Percentiles rank a stretch among this genome's conserved stretches.
phyloP scores from a whole-genome alignment of 2,888 invertebrate species.

The Eubasilissa splendida region DNA sequence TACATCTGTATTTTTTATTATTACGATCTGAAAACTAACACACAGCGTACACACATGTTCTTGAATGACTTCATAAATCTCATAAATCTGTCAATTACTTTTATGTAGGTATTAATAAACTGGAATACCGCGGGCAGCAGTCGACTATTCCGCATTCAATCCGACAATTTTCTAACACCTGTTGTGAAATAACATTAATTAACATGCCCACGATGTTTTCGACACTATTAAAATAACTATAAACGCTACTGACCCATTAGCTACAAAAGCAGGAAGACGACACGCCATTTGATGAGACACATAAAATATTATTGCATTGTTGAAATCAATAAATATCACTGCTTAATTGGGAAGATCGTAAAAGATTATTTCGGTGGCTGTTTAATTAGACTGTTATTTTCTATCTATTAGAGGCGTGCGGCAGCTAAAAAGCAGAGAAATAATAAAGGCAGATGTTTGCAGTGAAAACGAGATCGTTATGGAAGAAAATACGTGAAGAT shows the following conservation, averaged over 20 bases:
- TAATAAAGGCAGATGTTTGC: too few species aligned
- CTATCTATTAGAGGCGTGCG: too few species aligned
- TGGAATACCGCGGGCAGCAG: constrained; percentile 3
- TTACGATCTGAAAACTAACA: too few species aligned
- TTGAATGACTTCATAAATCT: constrained; percentile 18
- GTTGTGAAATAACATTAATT: constrained; percentile 12
- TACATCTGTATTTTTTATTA: too few species aligned
- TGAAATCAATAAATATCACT: not conserved
- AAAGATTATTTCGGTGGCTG: too few species aligned
- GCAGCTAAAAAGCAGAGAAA: too few species aligned
- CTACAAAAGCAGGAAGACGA: not conserved
- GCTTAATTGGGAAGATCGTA: too few species aligned
- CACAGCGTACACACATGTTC: too few species aligned
- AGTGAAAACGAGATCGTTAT: too few species aligned
- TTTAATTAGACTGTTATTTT: too few species aligned
- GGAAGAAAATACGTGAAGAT: too few species aligned
- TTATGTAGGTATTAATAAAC: not conserved
- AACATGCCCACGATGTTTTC: constrained; percentile 15
- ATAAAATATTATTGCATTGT: constrained; percentile 8
- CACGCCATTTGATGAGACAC: not conserved
- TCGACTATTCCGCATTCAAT: not conserved
- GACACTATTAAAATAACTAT: constrained; percentile 20
- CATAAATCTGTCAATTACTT: constrained; percentile 13
- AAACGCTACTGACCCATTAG: not conserved
- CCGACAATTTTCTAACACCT: not conserved